Conservation (phyloP, 2,888 invertebrate genomes). For the Peribatodes rhomboidaria region DNA sequence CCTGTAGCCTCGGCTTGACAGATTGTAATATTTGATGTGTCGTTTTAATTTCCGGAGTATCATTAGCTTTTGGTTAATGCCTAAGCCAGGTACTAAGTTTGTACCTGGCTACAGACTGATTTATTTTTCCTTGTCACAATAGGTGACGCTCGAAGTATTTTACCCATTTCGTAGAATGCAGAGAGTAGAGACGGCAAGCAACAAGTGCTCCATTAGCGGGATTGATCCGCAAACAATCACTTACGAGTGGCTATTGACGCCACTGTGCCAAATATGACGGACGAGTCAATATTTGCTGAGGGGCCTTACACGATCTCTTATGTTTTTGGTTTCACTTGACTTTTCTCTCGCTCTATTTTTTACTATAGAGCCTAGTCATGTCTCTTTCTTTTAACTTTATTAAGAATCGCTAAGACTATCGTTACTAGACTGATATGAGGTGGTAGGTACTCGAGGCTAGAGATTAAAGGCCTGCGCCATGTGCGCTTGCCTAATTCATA, state of each 20-base stretch:
- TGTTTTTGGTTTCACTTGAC: background rate
- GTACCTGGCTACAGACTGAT: background rate
- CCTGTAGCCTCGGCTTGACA: no score
- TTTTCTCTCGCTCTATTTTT: background rate
- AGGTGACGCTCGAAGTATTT: constrained; percentile 2
- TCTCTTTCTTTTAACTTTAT: no score
- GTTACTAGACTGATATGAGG: no score
- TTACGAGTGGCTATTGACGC: constrained; percentile 13
- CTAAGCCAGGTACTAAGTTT: no score
- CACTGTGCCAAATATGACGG: constrained; percentile 22
- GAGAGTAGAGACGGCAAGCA: constrained; percentile 17
- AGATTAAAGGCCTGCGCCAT: no score
- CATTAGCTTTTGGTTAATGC: no score
- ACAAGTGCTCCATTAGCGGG: constrained; percentile 29
- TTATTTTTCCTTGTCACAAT: background rate
- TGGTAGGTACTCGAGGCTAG: no score
- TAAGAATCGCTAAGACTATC: no score
- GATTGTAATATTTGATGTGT: no score
- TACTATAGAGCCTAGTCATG: background rate
- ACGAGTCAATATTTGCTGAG: constrained; percentile 14
- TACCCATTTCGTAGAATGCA: constrained; percentile 5
- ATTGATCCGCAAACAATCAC: constrained; percentile 32
- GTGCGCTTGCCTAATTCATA: no score
- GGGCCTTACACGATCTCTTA: background rate
- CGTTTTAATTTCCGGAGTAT: no score